Evolutionary conservation across 2,888 invertebrate species (phyloP).

Genomic region (Rhogogaster chlorosoma): DNA sequence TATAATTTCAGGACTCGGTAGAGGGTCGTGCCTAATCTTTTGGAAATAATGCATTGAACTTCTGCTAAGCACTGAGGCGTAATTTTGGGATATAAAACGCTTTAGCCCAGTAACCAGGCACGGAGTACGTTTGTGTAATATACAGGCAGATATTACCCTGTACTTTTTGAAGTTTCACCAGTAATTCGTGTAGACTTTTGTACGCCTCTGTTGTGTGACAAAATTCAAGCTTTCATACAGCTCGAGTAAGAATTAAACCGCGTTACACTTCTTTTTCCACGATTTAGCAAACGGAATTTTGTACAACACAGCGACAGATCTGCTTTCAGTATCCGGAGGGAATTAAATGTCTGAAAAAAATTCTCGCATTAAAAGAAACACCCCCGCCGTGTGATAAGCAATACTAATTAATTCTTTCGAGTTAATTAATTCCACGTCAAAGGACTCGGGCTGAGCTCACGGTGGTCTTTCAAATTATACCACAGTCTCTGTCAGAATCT

Average conservation of each 20-base stretch:
- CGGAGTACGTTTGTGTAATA: not conserved
- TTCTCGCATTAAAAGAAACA: not conserved
- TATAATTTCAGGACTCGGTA: conserved; percentile 17
- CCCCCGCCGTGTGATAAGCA: conserved; percentile 26
- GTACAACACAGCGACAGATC: not conserved
- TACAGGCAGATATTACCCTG: not conserved
- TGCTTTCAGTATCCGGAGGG: not conserved
- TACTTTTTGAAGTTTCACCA: not conserved
- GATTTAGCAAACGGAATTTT: not conserved
- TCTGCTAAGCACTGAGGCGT: conserved; percentile 45
- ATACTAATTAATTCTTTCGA: conserved; percentile 21
- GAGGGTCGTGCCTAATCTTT: conserved; percentile 43
- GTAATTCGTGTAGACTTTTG: not conserved
- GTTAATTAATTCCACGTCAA: conserved; percentile 36
- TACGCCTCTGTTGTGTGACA: not conserved
- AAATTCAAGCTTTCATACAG: not conserved
- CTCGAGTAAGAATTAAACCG: not conserved
- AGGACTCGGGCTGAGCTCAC: conserved; percentile 15
- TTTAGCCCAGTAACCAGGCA: not conserved
- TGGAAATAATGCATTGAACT: conserved; percentile 46
- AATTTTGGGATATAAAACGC: conserved; percentile 37
- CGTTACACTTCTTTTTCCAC: not conserved
- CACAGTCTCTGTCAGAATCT: conserved; percentile 16
- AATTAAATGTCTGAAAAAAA: not conserved
- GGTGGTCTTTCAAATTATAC: conserved; percentile 25